Evolutionary conservation across 2,113 vertebrate species (phyloP).

Genomic region (Isichthys henryi): DNA sequence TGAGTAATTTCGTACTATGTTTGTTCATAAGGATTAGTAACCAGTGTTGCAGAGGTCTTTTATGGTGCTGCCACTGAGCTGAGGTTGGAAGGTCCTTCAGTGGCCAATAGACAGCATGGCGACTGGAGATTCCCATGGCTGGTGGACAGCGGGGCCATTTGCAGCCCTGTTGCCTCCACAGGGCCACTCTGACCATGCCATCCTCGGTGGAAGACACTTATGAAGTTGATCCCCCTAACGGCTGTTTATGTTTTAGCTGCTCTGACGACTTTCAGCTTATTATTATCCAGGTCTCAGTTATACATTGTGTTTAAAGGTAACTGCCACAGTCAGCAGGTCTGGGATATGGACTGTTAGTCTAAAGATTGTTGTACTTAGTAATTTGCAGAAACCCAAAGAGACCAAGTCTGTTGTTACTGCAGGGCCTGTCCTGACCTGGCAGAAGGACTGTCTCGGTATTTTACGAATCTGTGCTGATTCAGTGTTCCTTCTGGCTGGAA

Average conservation of each 20-base stretch:
- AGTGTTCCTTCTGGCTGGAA: not conserved
- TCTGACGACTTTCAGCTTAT: not conserved
- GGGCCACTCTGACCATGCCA: not conserved
- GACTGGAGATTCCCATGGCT: not conserved
- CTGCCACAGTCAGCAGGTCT: not conserved
- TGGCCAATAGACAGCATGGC: not conserved
- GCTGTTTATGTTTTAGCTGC: not conserved
- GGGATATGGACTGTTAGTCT: not conserved
- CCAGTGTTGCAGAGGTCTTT: not conserved
- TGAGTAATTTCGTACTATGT: not conserved
- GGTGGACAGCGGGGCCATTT: not conserved
- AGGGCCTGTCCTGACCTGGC: too few relatives aligned
- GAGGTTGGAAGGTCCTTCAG: not conserved
- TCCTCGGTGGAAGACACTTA: not conserved
- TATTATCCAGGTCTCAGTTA: not conserved
- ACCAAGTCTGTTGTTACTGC: not conserved
- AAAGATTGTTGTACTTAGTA: not conserved
- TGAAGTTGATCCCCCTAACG: not conserved
- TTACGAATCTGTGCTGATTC: not conserved
- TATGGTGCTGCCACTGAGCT: not conserved
- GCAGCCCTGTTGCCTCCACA: not conserved
- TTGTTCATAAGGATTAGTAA: not conserved
- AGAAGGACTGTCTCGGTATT: not conserved
- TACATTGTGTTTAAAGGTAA: not conserved
- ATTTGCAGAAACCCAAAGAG: not conserved